Evolutionary conservation across 2,797 vertebrate species (phyloP).

Genomic region (Podarcis lilfordi): DNA sequence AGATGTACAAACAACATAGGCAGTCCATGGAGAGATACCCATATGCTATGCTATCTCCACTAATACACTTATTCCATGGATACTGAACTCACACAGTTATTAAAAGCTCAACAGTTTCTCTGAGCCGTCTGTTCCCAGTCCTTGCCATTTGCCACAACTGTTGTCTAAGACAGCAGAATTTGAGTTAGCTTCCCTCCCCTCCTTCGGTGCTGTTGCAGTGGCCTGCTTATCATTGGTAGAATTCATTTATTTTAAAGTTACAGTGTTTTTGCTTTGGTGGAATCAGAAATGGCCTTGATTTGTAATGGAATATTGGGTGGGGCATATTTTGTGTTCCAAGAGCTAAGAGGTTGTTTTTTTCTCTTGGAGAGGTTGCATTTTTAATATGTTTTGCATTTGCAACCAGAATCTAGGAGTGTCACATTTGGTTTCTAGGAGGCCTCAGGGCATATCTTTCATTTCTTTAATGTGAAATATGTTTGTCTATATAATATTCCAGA

Average conservation of each 20-base stretch:
- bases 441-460: not conserved
- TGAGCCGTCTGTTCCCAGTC: conserved; percentile 27
- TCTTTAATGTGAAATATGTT: not conserved
- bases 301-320: not conserved
- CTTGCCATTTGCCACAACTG: conserved; percentile 37
- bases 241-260: not conserved
- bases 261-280: not conserved
- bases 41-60: conserved; percentile 15
- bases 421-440: not conserved
- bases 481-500: not conserved
- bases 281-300: not conserved
- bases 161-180: conserved; percentile 39
- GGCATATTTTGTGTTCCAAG: not conserved
- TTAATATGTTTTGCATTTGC: conserved; percentile 17
- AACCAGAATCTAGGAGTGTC: not conserved
- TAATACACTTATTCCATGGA: conserved; percentile 23
- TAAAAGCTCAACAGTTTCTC: conserved; percentile 38
- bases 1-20: conserved; percentile 26
- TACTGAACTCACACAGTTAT: conserved; percentile 36
- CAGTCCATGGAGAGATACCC: conserved; percentile 12
- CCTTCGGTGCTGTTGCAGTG: not conserved
- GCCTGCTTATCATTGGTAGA: not conserved
- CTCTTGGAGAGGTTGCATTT: conserved; percentile 1
- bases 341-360: not conserved
- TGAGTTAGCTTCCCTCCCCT: not conserved